These are phyloP conservation scores for Propithecus perrieri DNA, from an alignment of 2,797 vertebrate species.

Conservation along the genomic window DNA sequence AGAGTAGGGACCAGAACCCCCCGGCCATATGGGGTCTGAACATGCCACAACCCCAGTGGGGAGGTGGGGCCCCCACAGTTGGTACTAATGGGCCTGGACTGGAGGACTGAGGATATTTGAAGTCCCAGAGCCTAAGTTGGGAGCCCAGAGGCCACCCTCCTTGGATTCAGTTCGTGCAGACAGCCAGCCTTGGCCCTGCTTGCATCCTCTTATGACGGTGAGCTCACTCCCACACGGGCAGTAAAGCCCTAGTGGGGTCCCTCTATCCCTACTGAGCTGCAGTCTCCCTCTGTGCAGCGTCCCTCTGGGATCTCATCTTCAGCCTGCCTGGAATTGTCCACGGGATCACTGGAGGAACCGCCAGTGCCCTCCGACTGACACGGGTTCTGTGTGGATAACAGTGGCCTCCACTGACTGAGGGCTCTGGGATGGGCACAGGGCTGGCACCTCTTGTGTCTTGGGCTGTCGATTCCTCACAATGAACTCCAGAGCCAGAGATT, in stretches of 20 bases:
- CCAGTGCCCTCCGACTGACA: rapidly evolving
- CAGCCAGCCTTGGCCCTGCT: not conserved
- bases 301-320: not conserved
- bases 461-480: not conserved
- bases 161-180: rapidly evolving
- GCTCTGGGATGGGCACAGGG: not conserved
- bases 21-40: not conserved
- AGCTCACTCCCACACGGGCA: not conserved
- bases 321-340: not conserved
- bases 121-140: not conserved
- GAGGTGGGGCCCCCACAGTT: not conserved
- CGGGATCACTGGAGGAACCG: not conserved
- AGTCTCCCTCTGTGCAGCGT: not conserved
- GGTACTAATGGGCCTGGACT: not conserved
- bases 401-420: not conserved
- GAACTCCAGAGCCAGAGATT: not conserved
- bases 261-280: not conserved
- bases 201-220: not conserved
- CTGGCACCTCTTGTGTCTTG: not conserved
- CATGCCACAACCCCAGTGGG: not conserved
- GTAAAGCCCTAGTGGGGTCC: not conserved
- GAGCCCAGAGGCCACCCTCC: not conserved
- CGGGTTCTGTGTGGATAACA: rapidly evolving
- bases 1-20: not conserved
- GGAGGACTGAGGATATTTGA: not conserved